Conservation (phyloP, 2,113 vertebrate species). For the Rhea americana region DNA sequence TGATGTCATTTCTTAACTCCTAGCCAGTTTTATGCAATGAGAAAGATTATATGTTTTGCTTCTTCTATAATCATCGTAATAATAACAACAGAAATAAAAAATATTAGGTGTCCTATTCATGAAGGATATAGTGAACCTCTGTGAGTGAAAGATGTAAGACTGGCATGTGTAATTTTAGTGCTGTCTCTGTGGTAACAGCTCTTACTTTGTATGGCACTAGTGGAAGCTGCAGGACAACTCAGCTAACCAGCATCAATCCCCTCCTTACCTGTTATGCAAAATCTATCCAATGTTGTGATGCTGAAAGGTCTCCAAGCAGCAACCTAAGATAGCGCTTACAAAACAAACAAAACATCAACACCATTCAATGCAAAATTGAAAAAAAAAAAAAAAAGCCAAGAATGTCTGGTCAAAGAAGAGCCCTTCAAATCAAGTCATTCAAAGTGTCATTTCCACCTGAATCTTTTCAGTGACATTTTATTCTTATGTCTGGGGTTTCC, state of each 20-base stretch:
- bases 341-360: neutral
- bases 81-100: neutral
- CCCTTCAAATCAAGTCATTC: neutral
- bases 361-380: neutral
- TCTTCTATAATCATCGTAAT: neutral
- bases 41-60: neutral
- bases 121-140: neutral
- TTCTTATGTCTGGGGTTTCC: neutral
- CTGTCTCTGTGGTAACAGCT: neutral
- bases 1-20: neutral
- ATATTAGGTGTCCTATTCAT: neutral
- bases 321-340: neutral
- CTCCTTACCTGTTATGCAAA: neutral
- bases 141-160: neutral
- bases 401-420: neutral
- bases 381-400: neutral
- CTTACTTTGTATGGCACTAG: neutral
- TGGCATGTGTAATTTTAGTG: neutral
- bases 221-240: neutral
- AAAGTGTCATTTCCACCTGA: neutral
- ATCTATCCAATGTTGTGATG: neutral
- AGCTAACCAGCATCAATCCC: neutral
- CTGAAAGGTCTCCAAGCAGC: neutral
- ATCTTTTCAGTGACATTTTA: neutral
- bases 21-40: neutral